Conservation (phyloP, 2,113 vertebrate species). For the Lampris incognitus region DNA sequence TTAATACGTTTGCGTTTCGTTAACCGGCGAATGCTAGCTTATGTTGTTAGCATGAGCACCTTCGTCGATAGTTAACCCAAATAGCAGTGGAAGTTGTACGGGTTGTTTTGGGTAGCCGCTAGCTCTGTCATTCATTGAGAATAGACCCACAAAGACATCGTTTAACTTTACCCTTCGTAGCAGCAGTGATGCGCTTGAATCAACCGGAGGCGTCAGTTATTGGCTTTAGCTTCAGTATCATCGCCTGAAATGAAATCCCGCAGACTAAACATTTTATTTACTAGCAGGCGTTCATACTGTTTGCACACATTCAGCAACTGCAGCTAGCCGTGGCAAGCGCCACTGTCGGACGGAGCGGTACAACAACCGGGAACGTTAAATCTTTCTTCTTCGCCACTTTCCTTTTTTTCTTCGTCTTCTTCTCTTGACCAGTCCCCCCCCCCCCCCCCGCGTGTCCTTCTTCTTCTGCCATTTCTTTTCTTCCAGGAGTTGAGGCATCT, state of each 20-base stretch:
- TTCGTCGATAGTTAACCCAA: too few relatives aligned
- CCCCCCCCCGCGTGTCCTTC: background rate
- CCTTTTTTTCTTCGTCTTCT: background rate
- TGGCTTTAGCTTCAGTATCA: conserved; percentile 9
- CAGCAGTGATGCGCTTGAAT: conserved; percentile 8
- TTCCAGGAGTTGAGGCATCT: background rate
- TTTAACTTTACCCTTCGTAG: conserved; percentile 49
- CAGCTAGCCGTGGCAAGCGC: background rate
- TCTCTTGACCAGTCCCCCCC: background rate
- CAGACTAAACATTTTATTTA: background rate
- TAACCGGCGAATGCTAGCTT: conserved; percentile 39
- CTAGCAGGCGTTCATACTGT: background rate
- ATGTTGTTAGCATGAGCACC: conserved; percentile 39
- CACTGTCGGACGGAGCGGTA: conserved; percentile 69
- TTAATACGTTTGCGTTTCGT: too few relatives aligned
- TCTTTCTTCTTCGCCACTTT: conserved; percentile 67
- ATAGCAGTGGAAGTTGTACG: background rate
- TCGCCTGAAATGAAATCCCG: background rate
- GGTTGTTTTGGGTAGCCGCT: background rate
- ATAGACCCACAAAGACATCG: background rate
- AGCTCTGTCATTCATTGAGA: background rate
- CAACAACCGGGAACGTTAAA: conserved; percentile 84
- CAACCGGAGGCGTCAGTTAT: conserved; percentile 33
- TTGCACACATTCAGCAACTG: conserved; percentile 7
- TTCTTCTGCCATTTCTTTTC: conserved; percentile 35